Percentiles rank a stretch among this genome's conserved stretches.
Conservation (phyloP, 2,797 vertebrate species). For the Parotocinclus haroldoi region DNA sequence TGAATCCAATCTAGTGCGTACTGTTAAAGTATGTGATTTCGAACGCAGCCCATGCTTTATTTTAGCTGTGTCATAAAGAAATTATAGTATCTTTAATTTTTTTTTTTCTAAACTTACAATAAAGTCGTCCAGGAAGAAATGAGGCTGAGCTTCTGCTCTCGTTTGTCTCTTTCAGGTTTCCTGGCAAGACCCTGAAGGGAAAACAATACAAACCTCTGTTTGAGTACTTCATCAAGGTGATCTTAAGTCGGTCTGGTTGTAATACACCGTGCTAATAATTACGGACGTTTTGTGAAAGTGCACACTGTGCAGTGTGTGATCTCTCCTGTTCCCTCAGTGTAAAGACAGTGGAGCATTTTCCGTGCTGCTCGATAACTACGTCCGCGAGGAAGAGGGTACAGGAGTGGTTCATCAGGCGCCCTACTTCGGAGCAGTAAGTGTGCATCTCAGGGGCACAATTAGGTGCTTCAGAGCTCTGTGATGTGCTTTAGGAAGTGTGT, state of each 20-base stretch:
- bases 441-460: slow-evolving; percentile 5
- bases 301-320: slow-evolving; percentile 7
- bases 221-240: slow-evolving; percentile 89
- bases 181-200: slow-evolving; percentile 84
- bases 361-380: slow-evolving; percentile 86
- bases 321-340: slow-evolving; percentile 66
- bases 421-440: slow-evolving; percentile 96
- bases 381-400: slow-evolving; percentile 94
- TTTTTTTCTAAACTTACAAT: too few species aligned
- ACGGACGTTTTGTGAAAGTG: too few species aligned
- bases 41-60: too few species aligned
- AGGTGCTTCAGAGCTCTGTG: slow-evolving; percentile 6
- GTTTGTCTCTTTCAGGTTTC: slow-evolving; percentile 76
- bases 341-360: slow-evolving; percentile 85
- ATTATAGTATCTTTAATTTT: too few species aligned
- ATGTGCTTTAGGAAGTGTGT: not conserved
- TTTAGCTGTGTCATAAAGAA: too few species aligned
- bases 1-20: too few species aligned
- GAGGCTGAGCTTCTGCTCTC: too few species aligned
- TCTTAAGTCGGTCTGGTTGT: slow-evolving; percentile 24
- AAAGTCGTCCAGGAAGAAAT: too few species aligned
- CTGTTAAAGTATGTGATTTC: too few species aligned
- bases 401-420: slow-evolving; percentile 98
- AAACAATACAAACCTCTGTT: slow-evolving; percentile 93
- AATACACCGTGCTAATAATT: not conserved